These are phyloP conservation scores for Podabrus alpinus DNA, from an alignment of 2,888 invertebrate species.

Conservation along the genomic window DNA sequence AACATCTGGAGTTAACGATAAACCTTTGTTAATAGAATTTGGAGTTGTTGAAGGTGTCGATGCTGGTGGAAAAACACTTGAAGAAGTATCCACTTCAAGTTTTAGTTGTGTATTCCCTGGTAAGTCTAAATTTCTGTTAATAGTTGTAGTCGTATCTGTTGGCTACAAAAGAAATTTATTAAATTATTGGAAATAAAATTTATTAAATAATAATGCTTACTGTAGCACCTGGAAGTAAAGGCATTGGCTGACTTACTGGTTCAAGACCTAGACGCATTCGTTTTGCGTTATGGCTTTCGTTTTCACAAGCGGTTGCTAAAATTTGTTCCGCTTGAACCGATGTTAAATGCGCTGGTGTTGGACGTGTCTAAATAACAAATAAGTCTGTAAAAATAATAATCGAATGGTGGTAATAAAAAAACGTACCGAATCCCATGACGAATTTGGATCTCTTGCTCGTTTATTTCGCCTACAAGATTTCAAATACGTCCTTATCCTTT, in stretches of 20 bases:
- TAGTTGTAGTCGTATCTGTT: constrained; percentile 65
- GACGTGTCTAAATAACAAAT: constrained; percentile 71
- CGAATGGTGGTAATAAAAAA: not conserved
- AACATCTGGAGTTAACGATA: constrained; percentile 51
- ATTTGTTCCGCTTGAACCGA: constrained; percentile 97
- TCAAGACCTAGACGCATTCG: constrained; percentile 95
- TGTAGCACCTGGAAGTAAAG: constrained; percentile 69
- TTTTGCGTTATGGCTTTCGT: constrained; percentile 96
- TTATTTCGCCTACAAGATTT: constrained; percentile 95
- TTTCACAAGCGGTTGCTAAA: constrained; percentile 94
- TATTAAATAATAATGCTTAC: constrained; percentile 50
- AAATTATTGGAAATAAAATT: constrained; percentile 3
- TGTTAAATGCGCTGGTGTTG: constrained; percentile 94
- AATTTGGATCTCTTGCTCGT: constrained; percentile 81
- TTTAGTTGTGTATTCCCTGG: constrained; percentile 50
- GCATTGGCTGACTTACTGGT: constrained; percentile 90
- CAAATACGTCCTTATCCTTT: constrained; percentile 91
- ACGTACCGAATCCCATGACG: constrained; percentile 87
- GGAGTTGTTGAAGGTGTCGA: constrained; percentile 59
- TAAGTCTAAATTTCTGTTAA: constrained; percentile 54
- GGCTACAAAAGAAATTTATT: constrained; percentile 51
- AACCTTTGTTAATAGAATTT: constrained; percentile 58
- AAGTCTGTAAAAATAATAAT: not conserved
- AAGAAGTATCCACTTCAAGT: constrained; percentile 50
- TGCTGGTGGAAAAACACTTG: constrained; percentile 51